Evolutionary conservation across 2,888 invertebrate species (phyloP), one percentile per base, ranked within the genome.

Genomic region (Drosophila monieri): DNA sequence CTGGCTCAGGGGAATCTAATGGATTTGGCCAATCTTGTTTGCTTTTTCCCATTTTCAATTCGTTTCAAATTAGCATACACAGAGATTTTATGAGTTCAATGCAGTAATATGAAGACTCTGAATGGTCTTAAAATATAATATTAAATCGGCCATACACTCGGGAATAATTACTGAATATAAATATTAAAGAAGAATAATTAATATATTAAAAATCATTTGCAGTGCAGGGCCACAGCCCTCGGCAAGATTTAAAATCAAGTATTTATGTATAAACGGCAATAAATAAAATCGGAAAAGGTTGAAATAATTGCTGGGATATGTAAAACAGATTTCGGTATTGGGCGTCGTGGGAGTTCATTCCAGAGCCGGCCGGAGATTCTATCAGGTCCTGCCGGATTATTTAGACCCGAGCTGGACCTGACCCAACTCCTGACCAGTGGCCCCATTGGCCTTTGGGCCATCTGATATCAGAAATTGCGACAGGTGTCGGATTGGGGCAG

Each of bases 401-500:
- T 61, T 57, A 32, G 60, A 21, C 60, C 41, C 39, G 9, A 25
- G 15, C 10, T 10, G 57, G 30, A 57, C 57, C 51, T 10, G 14
- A 9, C 23, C 39, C 35, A n/a, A n/a, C 35, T 35, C 35, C n/a
- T 35, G 35, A 6, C 35, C n/a, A n/a, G 6, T 39, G 15, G 30
- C 51, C 67, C 73, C 54, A 25, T 21, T 32, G 58, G 52, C 70
- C 56, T 51, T 54, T 69, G 46, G 54, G 30, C 41, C 48, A 74
- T 60, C 73, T 54, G 73, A 61, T 67, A 53, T 41, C 65, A 21
- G 57, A 62, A 75, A 71, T 58, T 72, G 57, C 61, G 80, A 80
- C 78, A 80, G 80, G 84, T 84, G 84, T 84, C 80, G 74, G 70
- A 72, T 65, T 47, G 41, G 43, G 44, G 56, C n/a, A 67, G 68